Conservation (phyloP, 2,113 vertebrate species). For the Trogon melanurus region DNA sequence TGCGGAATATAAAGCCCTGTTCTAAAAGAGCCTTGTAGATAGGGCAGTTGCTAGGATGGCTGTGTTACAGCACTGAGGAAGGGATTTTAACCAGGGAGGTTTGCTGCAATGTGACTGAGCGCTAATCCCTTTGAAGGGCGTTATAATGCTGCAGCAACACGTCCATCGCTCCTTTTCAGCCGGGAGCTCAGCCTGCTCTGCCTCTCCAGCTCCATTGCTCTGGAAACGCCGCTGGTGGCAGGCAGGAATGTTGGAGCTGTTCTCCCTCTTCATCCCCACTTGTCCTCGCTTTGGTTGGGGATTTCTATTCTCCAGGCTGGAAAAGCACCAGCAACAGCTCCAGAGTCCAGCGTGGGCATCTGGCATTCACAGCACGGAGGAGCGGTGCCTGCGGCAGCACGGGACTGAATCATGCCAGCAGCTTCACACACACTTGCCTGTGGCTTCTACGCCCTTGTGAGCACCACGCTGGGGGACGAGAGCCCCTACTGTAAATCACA, state of each 20-base stretch:
- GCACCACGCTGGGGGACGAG: rapidly evolving
- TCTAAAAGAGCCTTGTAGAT: neutral
- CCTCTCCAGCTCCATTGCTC: neutral
- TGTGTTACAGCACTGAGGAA: neutral
- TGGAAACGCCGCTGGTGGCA: neutral
- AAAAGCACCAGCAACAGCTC: neutral
- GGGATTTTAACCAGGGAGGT: neutral
- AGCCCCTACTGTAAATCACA: neutral
- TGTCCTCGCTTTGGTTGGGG: neutral
- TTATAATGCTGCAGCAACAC: neutral
- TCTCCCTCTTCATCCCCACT: neutral
- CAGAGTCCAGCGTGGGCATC: neutral
- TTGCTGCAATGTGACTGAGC: neutral
- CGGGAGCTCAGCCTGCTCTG: neutral
- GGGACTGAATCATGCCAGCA: neutral
- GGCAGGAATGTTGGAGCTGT: neutral
- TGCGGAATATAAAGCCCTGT: neutral
- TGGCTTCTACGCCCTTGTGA: neutral
- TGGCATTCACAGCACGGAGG: rapidly evolving
- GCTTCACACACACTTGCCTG: neutral
- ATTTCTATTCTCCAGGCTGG: neutral
- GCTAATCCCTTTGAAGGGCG: neutral
- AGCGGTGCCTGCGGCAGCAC: neutral
- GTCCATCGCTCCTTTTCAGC: neutral
- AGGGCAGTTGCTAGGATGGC: neutral